Evolutionary conservation across 2,888 invertebrate species (phyloP), one percentile per base, ranked within the genome.

Genomic region (Drosophila affinis): DNA sequence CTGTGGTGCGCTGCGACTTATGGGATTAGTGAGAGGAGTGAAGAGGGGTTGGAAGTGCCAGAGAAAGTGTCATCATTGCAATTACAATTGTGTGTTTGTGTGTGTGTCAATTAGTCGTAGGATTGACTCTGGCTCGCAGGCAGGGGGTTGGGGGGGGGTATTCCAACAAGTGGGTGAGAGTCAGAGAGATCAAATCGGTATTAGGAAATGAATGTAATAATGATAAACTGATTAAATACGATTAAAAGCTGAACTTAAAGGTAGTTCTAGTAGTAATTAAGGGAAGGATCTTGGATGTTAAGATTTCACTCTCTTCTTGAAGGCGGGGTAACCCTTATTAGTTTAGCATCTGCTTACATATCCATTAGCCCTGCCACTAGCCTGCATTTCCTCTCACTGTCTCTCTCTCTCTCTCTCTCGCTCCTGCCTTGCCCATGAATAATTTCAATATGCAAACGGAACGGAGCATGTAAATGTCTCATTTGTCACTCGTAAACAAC

Each of bases 401-500:
- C 12, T 47, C 21, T 21, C 21, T 21, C 21, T 21, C 3, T 21
- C 21, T 21, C 21, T 21, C 21, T 21, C 21, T 14, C 3, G 17
- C 1, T 14, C 29, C 39, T 32, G 27, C 62, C 34, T 18, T 44
- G n/a, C 29, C 24, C 77, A 79, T 87, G 82, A 85, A 87, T 87
- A 81, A 87, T 74, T 87, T 56, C 44, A 56, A 53, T 56, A 53
- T 52, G 59, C 64, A 65, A 18, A 47, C 27, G 46, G 45, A 18
- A 39, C 24, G 21, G n/a, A 21, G 75, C 77, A 83, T 86, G 81
- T 78, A 76, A 88, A 77, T 87, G 87, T 62, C 57, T 64, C 87
- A 85, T 85, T 85, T 88, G 84, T 85, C 81, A 84, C 51, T 56
- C 65, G 65, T 72, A 73, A 77, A 63, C 76, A 79, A 60, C 49